phyloP scores from a whole-genome alignment of 2,113 vertebrate species.

The Channa argus region DNA sequence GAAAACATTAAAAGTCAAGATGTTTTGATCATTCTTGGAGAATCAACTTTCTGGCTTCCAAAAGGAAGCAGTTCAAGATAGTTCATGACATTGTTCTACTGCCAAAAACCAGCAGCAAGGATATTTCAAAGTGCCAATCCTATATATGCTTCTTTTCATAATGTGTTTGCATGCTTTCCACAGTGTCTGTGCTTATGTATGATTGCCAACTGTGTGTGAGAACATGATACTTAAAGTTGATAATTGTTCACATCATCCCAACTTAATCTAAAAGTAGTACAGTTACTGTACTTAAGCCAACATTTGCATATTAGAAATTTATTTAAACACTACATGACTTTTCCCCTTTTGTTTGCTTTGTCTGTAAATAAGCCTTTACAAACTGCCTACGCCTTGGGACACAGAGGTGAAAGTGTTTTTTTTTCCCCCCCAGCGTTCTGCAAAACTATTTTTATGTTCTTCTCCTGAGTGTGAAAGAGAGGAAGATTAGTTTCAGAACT shows the following conservation, averaged over 20 bases:
- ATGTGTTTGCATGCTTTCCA: neutral
- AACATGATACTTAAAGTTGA: neutral
- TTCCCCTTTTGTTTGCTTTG: conserved; percentile 13
- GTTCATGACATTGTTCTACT: neutral
- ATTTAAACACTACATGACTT: conserved; percentile 5
- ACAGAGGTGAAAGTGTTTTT: conserved; percentile 16
- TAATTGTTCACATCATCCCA: neutral
- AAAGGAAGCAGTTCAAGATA: neutral
- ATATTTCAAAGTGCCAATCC: conserved; percentile 6
- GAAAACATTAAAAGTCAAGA: conserved; percentile 14
- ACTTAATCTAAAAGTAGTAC: neutral
- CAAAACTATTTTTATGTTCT: conserved; percentile 8
- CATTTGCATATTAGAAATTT: conserved; percentile 12
- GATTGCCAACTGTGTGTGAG: no score
- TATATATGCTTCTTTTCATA: neutral
- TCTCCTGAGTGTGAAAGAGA: neutral
- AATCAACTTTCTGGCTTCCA: conserved; percentile 10
- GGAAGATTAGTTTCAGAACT: conserved; percentile 7
- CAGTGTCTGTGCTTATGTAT: neutral
- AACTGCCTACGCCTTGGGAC: conserved; percentile 3
- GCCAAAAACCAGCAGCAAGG: conserved; percentile 12
- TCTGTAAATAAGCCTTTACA: conserved; percentile 30
- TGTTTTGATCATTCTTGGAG: conserved; percentile 4
- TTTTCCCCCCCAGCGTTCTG: no score
- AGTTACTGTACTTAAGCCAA: neutral